Evolutionary conservation across 1,140 invertebrate genomes (phyloP).

Genomic region (Pantala flavescens): DNA sequence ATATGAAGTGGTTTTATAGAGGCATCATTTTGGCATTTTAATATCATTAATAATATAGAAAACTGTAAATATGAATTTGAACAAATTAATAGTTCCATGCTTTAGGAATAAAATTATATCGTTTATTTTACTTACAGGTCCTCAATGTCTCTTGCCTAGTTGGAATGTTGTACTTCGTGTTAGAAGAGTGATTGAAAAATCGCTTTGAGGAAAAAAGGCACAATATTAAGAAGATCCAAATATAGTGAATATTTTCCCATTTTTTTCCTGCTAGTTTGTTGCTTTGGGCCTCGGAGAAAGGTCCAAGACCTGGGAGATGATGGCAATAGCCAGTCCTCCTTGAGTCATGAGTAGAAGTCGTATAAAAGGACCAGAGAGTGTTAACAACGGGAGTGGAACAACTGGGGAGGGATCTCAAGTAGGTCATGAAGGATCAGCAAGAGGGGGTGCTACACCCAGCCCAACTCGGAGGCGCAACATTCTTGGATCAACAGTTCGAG

Average conservation of each 20-base stretch:
- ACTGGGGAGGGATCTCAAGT: not conserved
- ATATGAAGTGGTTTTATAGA: no score
- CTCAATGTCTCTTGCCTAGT: not conserved
- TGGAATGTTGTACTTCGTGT: not conserved
- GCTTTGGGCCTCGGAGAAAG: not conserved
- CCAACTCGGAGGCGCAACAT: constrained; percentile 17
- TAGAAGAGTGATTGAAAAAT: no score
- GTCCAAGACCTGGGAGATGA: not conserved
- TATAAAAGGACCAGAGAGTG: not conserved
- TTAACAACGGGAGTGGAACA: not conserved
- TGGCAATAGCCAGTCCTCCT: not conserved
- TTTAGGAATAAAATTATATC: no score
- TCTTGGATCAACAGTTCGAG: constrained; percentile 15
- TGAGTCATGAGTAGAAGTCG: constrained; percentile 8
- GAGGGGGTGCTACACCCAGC: constrained; percentile 13
- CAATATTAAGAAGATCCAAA: no score
- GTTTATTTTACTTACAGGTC: not conserved
- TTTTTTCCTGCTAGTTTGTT: not conserved
- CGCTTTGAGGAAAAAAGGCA: no score
- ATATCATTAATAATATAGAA: no score
- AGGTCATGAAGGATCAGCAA: not conserved
- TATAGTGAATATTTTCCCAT: not conserved
- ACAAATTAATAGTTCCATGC: no score
- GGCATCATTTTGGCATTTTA: no score
- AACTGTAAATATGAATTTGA: no score